Percentiles rank a stretch among this genome's conserved stretches.
These are phyloP conservation scores for Agonum fuliginosum DNA, from an alignment of 2,888 invertebrate genomes.

Conservation along the genomic window DNA sequence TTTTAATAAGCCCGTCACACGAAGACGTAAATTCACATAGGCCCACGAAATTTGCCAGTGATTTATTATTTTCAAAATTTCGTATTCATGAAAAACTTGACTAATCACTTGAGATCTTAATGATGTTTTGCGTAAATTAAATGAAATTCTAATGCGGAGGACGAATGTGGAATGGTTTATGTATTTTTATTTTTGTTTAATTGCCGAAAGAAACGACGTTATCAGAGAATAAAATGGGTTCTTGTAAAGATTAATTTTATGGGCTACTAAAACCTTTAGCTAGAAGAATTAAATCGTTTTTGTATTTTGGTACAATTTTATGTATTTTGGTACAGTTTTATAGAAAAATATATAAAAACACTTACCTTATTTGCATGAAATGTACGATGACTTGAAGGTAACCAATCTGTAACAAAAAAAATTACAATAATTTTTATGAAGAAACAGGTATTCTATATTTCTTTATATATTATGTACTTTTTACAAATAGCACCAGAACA, in stretches of 20 bases:
- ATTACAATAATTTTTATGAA: no score
- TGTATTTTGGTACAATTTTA: background rate
- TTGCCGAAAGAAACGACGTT: background rate
- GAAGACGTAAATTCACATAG: constrained; percentile 30
- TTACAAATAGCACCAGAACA: no score
- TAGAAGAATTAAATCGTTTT: background rate
- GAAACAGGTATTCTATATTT: no score
- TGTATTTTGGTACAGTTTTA: no score
- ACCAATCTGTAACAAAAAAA: no score
- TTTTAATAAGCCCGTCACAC: constrained; percentile 53
- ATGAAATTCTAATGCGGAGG: constrained; percentile 7
- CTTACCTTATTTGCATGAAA: no score
- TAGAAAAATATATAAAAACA: no score
- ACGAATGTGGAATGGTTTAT: background rate
- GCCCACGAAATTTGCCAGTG: constrained; percentile 15
- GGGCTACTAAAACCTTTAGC: no score
- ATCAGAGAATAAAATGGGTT: background rate
- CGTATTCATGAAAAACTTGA: constrained; percentile 46
- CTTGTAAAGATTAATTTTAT: constrained; percentile 15
- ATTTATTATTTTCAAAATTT: constrained; percentile 53
- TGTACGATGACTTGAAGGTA: no score
- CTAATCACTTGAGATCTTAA: constrained; percentile 23
- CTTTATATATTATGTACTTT: no score
- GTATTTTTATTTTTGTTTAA: background rate
- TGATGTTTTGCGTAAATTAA: constrained; percentile 21